Conservation (phyloP, 2,797 vertebrate genomes). For the Sphenodon punctatus region DNA sequence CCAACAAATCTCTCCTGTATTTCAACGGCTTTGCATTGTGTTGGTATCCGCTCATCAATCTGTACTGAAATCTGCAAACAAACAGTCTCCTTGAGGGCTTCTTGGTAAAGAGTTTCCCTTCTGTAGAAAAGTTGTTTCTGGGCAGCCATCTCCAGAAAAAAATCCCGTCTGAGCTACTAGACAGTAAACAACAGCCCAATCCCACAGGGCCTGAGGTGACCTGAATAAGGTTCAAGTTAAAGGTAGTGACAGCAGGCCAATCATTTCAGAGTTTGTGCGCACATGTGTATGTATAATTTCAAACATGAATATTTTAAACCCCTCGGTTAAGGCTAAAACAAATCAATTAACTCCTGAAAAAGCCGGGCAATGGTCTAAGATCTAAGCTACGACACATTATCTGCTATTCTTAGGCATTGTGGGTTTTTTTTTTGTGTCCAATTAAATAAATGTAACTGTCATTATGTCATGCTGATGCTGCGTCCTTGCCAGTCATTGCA, state of each 20-base stretch:
- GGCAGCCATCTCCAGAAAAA: conserved; percentile 20
- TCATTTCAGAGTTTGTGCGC: not conserved
- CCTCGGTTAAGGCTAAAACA: conserved; percentile 25
- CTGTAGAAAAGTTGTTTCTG: not conserved
- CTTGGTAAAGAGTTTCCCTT: conserved; percentile 2
- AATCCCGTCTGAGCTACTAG: not conserved
- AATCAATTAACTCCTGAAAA: conserved; percentile 14
- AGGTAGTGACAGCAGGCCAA: not conserved
- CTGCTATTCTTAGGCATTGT: not conserved
- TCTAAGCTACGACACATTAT: not conserved
- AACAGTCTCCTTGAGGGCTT: not conserved
- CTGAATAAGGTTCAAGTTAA: conserved; percentile 7
- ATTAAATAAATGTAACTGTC: not conserved
- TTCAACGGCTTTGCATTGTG: not conserved
- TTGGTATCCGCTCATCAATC: not conserved
- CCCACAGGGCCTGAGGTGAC: not conserved
- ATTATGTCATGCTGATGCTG: not conserved
- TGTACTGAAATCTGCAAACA: not conserved
- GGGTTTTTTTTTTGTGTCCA: not conserved
- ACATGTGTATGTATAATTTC: not conserved
- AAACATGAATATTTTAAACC: conserved; percentile 8
- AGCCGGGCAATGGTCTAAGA: not conserved
- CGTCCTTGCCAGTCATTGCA: not conserved
- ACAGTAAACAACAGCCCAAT: not conserved
- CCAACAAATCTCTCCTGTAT: not conserved